Evolutionary conservation across 2,888 invertebrate genomes (phyloP).

Genomic region (Mechanitis mazaeus): DNA sequence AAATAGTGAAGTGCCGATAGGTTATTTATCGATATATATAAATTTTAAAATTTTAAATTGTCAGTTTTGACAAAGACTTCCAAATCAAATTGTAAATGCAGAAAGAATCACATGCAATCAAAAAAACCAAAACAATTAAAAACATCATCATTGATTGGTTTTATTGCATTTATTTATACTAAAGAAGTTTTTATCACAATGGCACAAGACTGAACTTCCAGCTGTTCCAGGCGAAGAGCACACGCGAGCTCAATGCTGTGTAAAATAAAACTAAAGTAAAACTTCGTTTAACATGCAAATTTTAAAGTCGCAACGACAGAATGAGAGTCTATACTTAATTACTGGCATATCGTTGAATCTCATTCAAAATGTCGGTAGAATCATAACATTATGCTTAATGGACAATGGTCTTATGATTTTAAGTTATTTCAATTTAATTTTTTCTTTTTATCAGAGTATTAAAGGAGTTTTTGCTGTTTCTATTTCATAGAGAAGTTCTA

Average conservation of each 20-base stretch:
- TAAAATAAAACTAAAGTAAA: slow-evolving; percentile 68
- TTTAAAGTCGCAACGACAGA: slow-evolving; percentile 73
- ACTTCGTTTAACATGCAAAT: slow-evolving; percentile 78
- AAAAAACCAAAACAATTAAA: slow-evolving; percentile 75
- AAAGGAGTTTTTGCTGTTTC: too few relatives aligned
- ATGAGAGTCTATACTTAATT: slow-evolving; percentile 76
- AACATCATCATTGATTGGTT: slow-evolving; percentile 49
- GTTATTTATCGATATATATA: too few relatives aligned
- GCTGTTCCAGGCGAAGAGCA: slow-evolving; percentile 50
- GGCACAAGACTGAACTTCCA: slow-evolving; percentile 36
- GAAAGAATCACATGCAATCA: slow-evolving; percentile 64
- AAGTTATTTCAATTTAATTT: too few relatives aligned
- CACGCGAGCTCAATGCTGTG: slow-evolving; percentile 63
- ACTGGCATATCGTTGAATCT: slow-evolving; percentile 74
- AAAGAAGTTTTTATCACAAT: slow-evolving; percentile 36
- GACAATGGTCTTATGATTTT: too few relatives aligned
- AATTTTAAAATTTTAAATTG: too few relatives aligned
- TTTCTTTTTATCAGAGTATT: too few relatives aligned
- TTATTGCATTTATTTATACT: slow-evolving; percentile 21
- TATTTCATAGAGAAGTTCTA: too few relatives aligned
- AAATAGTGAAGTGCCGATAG: too few relatives aligned
- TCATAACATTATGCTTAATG: too few relatives aligned
- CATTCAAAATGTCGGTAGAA: slow-evolving; percentile 54
- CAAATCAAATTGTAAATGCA: slow-evolving; percentile 24
- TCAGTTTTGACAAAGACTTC: slow-evolving; percentile 25